Conservation (phyloP, 2,888 invertebrate genomes). For the Corbicula japonica region DNA sequence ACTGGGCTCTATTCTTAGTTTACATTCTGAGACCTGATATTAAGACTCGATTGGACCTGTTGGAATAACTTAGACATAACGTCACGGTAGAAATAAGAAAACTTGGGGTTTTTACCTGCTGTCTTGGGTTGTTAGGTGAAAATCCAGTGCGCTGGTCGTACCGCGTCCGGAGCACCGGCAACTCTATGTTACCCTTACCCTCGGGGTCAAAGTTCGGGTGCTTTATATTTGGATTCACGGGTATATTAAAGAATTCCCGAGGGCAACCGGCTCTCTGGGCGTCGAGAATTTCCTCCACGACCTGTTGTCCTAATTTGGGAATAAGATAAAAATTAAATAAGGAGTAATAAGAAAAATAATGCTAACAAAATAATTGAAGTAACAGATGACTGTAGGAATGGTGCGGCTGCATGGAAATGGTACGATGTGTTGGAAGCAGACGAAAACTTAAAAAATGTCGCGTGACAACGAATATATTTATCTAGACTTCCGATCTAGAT, state of each 20-base stretch:
- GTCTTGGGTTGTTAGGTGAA: constrained; percentile 89
- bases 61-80: neutral
- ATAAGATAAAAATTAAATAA: neutral
- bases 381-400: too few species aligned
- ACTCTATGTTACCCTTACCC: constrained; percentile 77
- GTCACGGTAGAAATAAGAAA: neutral
- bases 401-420: too few species aligned
- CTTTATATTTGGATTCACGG: constrained; percentile 88
- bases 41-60: neutral
- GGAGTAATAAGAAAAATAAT: neutral
- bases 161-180: constrained; percentile 88
- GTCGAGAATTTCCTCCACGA: constrained; percentile 90
- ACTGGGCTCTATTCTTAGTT: too few species aligned
- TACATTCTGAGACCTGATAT: too few species aligned
- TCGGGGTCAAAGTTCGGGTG: constrained; percentile 86
- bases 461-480: too few species aligned
- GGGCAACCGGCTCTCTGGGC: constrained; percentile 89
- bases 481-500: too few species aligned
- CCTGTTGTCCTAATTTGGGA: constrained; percentile 88
- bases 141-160: constrained; percentile 88
- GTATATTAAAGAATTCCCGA: constrained; percentile 89
- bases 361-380: neutral
- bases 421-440: too few species aligned
- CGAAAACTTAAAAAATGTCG: too few species aligned
- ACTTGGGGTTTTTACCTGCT: too few species aligned